These are phyloP conservation scores for Porites cylindrica DNA, from an alignment of 92 coral and sea anemone species.

Conservation along the genomic window DNA sequence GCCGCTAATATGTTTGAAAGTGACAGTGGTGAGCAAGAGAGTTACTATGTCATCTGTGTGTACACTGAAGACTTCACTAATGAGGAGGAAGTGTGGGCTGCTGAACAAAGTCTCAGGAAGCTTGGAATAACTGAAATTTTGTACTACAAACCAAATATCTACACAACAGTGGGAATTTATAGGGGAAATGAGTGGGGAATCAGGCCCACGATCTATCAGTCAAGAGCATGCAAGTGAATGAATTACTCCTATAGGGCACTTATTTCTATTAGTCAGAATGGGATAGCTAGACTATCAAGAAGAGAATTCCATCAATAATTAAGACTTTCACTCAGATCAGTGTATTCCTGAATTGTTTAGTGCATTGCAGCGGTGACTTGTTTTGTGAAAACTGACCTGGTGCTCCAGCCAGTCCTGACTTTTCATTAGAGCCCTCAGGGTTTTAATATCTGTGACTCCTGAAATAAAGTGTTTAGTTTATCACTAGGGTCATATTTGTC, in stretches of 20 bases:
- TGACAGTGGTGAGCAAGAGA: not conserved
- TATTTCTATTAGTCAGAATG: too few species aligned
- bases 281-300: too few species aligned
- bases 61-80: conserved; percentile 55
- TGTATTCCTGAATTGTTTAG: too few species aligned
- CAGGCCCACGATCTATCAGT: conserved; percentile 13
- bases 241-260: not conserved
- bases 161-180: conserved; percentile 47
- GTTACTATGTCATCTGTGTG: conserved; percentile 44
- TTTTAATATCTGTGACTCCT: too few species aligned
- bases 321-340: too few species aligned
- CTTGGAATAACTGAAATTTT: conserved; percentile 11
- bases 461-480: too few species aligned
- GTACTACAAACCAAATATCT: conserved; percentile 39
- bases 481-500: too few species aligned
- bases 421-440: too few species aligned
- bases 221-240: not conserved
- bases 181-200: conserved; percentile 31
- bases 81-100: conserved; percentile 40
- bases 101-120: conserved; percentile 40
- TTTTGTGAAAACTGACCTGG: too few species aligned
- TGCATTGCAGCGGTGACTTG: too few species aligned
- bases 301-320: too few species aligned
- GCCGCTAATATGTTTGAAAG: conserved; percentile 34
- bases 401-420: too few species aligned